These are phyloP conservation scores for Pycnomerus fuliginosus DNA, from an alignment of 2,888 invertebrate genomes.

Conservation along the genomic window DNA sequence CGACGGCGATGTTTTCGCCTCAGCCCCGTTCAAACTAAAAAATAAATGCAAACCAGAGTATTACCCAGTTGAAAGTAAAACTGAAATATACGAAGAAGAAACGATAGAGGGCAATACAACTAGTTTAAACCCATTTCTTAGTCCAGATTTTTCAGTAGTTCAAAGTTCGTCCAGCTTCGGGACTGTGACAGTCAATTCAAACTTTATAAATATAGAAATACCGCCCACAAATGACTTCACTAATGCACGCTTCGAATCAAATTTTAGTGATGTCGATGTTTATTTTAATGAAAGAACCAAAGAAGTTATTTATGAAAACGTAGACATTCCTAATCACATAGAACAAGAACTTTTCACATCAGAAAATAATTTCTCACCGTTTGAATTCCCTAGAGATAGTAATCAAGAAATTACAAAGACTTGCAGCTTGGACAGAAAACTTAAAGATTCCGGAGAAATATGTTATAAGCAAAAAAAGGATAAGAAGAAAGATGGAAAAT, in stretches of 20 bases:
- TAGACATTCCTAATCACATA: conserved; percentile 27
- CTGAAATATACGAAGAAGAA: neutral
- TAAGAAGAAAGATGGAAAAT: conserved; percentile 52
- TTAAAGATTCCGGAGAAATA: conserved; percentile 17
- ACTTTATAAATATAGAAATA: conserved; percentile 39
- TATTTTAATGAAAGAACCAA: conserved; percentile 22
- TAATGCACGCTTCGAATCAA: conserved; percentile 42
- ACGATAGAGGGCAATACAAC: neutral
- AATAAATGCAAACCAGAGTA: neutral
- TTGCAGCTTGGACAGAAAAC: conserved; percentile 4
- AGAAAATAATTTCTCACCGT: neutral
- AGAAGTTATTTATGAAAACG: conserved; percentile 36
- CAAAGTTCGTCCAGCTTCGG: conserved; percentile 41
- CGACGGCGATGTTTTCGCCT: conserved; percentile 65
- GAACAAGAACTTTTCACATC: neutral
- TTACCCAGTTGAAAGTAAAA: neutral
- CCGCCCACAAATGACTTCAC: conserved; percentile 22
- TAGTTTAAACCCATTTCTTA: neutral
- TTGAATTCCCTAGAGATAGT: neutral
- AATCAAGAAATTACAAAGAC: conserved; percentile 7
- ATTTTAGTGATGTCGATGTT: conserved; percentile 32
- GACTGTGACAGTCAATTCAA: conserved; percentile 44
- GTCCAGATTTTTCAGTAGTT: conserved; percentile 23
- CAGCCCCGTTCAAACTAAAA: conserved; percentile 62
- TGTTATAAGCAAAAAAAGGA: conserved; percentile 35